Evolutionary conservation across 2,113 vertebrate genomes (phyloP), one percentile per base, ranked within the genome.

Genomic region (Formicarius rufipectus): DNA sequence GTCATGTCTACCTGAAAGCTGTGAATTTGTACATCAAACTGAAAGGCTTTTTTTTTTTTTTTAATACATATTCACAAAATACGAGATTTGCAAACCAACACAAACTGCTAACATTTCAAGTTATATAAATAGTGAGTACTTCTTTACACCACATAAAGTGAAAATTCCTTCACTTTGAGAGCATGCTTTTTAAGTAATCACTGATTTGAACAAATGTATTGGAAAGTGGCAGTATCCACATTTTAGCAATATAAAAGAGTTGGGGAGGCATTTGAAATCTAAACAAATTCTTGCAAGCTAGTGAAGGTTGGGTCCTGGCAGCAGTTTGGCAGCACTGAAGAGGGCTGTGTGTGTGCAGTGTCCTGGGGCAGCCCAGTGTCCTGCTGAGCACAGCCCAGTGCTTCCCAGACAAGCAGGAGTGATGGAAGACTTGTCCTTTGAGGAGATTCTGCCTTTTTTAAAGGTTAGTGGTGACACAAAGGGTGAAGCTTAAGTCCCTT

Each of bases 291-390:
- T 49, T 68, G 23, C 24, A 20, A 37, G 28, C 6, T 2, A 23
- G 35, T 1, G 12, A 55, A 44, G 39, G 79, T 24, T 3, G 0
- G 75, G 22, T 27, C 3, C 27, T 3, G 16, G 15, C n/a, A 33
- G 24, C 0, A 0, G 21, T 44, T 28, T 4, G 5, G 12, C 56
- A 37, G 4, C 1, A 0, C 14, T 7, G 55, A 40, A 72, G 67
- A 24, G 44, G 49, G 45, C 6, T 27, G 6, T 27, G 58, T 0
- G 2, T 2, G 47, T 67, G 66, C 69, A 3, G 8, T 2, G 3
- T 35, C 45, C 20, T 0, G 6, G 77, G 58, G 40, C 27, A 37
- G 73, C 35, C 28, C 59, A 3, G 42, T 0, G 50, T 49, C 49
- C 68, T 55, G 63, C 64, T 25, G 28, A 49, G 75, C 52, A 37